Percentiles rank a stretch among this genome's conserved stretches.
Conservation (phyloP, 2,888 invertebrate genomes). For the Eurois occulta region DNA sequence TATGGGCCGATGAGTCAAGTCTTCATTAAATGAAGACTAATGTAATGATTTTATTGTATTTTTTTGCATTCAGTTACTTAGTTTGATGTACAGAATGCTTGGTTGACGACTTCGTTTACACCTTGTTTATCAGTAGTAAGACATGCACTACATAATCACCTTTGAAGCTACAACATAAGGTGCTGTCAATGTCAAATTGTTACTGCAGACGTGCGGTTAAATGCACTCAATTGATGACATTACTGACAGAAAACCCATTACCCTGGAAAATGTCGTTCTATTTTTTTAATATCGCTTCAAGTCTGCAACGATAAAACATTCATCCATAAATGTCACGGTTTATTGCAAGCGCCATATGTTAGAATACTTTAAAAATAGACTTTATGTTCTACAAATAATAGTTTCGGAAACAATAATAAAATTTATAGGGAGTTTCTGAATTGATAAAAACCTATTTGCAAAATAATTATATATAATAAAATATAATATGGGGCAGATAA, state of each 20-base stretch:
- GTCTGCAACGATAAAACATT: background rate
- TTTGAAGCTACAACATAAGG: background rate
- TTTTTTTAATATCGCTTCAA: slow-evolving; percentile 9
- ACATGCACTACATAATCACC: background rate
- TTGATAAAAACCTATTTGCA: no score
- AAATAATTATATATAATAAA: no score
- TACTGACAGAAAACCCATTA: background rate
- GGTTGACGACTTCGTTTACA: background rate
- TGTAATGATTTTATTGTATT: no score
- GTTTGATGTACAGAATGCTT: background rate
- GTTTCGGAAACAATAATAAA: background rate
- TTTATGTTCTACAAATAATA: background rate
- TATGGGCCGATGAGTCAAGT: no score
- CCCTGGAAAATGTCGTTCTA: background rate
- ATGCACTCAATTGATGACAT: background rate
- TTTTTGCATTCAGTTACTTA: background rate
- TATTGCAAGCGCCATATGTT: background rate
- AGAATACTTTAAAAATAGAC: slow-evolving; percentile 6
- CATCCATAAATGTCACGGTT: slow-evolving; percentile 3
- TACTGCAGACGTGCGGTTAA: background rate
- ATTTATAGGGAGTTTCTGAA: background rate
- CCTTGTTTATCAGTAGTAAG: background rate
- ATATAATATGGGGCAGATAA: no score
- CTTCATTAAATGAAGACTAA: no score
- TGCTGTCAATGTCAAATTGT: background rate